Conservation (phyloP, 2,797 vertebrate species). For the Leptodactylus fallax region DNA sequence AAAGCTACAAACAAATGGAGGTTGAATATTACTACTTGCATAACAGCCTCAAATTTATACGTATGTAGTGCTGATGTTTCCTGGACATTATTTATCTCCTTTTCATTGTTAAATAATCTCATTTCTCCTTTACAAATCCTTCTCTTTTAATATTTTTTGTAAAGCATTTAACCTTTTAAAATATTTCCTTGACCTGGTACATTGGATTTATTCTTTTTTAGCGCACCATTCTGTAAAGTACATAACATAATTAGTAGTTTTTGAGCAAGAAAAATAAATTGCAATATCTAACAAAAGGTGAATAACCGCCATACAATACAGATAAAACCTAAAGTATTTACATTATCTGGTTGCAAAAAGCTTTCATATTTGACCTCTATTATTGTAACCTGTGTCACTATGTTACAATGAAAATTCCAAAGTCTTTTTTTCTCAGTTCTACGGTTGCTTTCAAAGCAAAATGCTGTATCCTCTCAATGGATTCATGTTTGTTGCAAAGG, state of each 20-base stretch:
- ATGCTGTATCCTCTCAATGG: conserved; percentile 76
- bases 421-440: conserved; percentile 57
- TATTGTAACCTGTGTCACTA: conserved; percentile 72
- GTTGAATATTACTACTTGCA: background rate
- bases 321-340: conserved; percentile 69
- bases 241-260: conserved; percentile 70
- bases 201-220: conserved; percentile 71
- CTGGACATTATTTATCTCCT: conserved; percentile 78
- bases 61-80: conserved; percentile 67
- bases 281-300: conserved; percentile 55
- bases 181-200: conserved; percentile 81
- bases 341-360: conserved; percentile 70
- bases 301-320: conserved; percentile 42
- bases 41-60: background rate
- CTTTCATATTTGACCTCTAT: conserved; percentile 80
- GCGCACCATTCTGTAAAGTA: conserved; percentile 75
- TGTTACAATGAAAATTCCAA: conserved; percentile 72
- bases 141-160: conserved; percentile 76
- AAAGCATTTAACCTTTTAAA: conserved; percentile 85
- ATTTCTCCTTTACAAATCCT: conserved; percentile 81
- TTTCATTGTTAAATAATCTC: conserved; percentile 82
- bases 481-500: conserved; percentile 76
- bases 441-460: conserved; percentile 67
- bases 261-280: conserved; percentile 51
- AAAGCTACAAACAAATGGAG: no score